Evolutionary conservation across 2,888 invertebrate genomes (phyloP), one percentile per base, ranked within the genome.

Genomic region (Philaethria dido): DNA sequence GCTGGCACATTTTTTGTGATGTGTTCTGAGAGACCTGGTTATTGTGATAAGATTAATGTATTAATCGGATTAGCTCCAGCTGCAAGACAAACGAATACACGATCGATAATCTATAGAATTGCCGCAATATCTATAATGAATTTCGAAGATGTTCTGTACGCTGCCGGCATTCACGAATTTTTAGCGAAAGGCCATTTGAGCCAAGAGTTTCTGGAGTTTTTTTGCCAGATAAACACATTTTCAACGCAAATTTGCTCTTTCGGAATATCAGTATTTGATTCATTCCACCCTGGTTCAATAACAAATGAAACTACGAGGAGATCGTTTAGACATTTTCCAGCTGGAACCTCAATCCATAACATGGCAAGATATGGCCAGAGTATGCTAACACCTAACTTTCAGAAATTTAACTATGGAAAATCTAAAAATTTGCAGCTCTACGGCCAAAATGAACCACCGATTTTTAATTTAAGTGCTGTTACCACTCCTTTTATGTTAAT

Each of bases 41-140:
- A 95, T 72, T 95, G 95, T 81, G 80, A 91, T 0, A 96, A 95
- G 82, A 92, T 95, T 0, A 86, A 92, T 5, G 80, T 94, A 0
- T 90, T 94, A 82, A 93, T 95, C 67, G 93, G 93, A 0, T 74
- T 96, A 63, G 96, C 95, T 0, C 96, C 96, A 0, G 94, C 96
- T 0, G 59, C 85, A 0, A 82, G 88, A 6, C 84, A 93, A 83
- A 79, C 89, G 59, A 77, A 93, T 77, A 78, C 94, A 73, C 84
- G 85, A 68, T 82, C 86, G 0, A 20, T 72, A 0, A 25, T 74
- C 0, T 82, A 80, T 36, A 78, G 80, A 59, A 16, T 69, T 0
- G 0, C 84, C 0, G 68, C 75, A 0, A 69, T 74, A 39, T 59
- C 70, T 0, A 65, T 83, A 0, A 69, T 69, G 11, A 69, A 50